Evolutionary conservation across 1,140 invertebrate species (phyloP), one percentile per base, ranked within the genome.

Genomic region (Kradibia gibbosae): DNA sequence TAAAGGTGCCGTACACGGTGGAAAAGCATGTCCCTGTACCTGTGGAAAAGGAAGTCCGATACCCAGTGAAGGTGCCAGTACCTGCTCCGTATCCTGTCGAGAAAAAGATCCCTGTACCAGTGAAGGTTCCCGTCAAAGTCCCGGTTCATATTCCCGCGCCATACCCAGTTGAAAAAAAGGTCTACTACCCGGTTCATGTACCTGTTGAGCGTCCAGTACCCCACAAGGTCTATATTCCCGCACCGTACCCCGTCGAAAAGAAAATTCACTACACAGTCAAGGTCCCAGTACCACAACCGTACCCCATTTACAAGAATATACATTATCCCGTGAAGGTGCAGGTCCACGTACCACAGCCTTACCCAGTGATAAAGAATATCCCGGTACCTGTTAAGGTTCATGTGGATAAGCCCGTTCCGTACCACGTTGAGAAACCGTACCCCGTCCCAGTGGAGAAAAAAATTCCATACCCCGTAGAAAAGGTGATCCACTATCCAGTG

Each of bases 281-380:
- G 81, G 93, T 95, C 0, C 92, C 94, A 15, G 93, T 95, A 50
- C 93, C 94, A 5, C 94, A 94, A 86, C 94, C 94, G 0, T 91
- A 88, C 48, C 74, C 90, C 0, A 83, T 92, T 0, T 88, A 89
- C 72, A 90, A 91, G 78, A 85, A 88, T 17, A 82, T 91, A 17
- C 91, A 88, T 11, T 82, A 88, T 45, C 85, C 85, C 36, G 85
- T 94, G n/a, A 94, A 94, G 87, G 93, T 94, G 76, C 92, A 93
- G 80, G 93, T 94, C 34, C 92, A 94, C 83, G 90, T 93, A 45
- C 92, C 92, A 17, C 90, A 92, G 81, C 93, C 93, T 15, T 92
- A 91, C 89, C 93, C 92, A 50, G 92, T 93, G 50, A 91, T 92
- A 81, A 93, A 93, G 84, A 91, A 83, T 3, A 80, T 89, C n/a